phyloP scores from a whole-genome alignment of 2,888 invertebrate species.

The Netelia inedita region DNA sequence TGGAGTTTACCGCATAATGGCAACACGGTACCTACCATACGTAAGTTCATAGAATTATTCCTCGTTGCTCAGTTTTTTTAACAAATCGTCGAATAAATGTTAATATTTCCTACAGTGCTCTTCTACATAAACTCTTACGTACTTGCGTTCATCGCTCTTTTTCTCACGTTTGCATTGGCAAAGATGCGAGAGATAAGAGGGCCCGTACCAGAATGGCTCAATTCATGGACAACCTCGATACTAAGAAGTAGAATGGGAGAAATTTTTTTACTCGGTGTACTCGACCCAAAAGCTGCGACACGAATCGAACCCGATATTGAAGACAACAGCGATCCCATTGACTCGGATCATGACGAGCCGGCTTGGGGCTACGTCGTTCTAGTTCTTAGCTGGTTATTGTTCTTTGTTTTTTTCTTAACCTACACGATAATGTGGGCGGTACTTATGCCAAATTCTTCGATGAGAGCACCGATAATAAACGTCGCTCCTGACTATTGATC shows the following conservation, averaged over 20 bases:
- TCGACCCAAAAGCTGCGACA: slow-evolving; percentile 78
- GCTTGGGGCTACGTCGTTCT: slow-evolving; percentile 76
- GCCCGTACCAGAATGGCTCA: slow-evolving; percentile 76
- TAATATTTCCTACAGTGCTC: slow-evolving; percentile 74
- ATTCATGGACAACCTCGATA: slow-evolving; percentile 68
- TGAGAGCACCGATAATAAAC: slow-evolving; percentile 27
- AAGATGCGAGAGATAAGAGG: slow-evolving; percentile 71
- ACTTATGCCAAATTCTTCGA: slow-evolving; percentile 63
- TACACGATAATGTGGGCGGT: slow-evolving; percentile 75
- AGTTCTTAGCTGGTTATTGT: slow-evolving; percentile 77
- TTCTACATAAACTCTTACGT: slow-evolving; percentile 78
- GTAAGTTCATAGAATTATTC: slow-evolving; percentile 63
- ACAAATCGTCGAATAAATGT: background rate
- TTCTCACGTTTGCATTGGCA: slow-evolving; percentile 69
- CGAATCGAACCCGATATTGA: slow-evolving; percentile 74
- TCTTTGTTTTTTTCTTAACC: slow-evolving; percentile 70
- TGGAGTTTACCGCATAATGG: slow-evolving; percentile 87
- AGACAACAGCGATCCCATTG: slow-evolving; percentile 74
- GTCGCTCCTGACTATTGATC: background rate
- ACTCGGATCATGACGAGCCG: slow-evolving; percentile 59
- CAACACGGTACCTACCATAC: slow-evolving; percentile 68
- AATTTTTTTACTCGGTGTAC: slow-evolving; percentile 75
- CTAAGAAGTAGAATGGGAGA: slow-evolving; percentile 78
- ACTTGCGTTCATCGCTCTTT: slow-evolving; percentile 72
- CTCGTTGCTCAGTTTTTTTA: background rate